Evolutionary conservation across 1,140 invertebrate genomes (phyloP).

Genomic region (Delia radicum): DNA sequence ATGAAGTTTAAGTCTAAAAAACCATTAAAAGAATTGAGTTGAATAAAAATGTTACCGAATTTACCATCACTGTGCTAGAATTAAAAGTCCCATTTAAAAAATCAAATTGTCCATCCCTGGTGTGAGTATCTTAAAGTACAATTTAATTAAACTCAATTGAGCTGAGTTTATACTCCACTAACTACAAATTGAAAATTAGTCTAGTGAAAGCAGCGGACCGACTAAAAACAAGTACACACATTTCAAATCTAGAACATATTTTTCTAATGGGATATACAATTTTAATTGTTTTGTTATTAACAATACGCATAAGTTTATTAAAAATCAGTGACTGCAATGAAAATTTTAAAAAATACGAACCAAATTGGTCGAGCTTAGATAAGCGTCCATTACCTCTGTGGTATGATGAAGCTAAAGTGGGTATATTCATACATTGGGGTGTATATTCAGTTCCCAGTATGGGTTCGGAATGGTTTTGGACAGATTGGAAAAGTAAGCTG

Average conservation of each 20-base stretch:
- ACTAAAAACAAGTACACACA: neutral
- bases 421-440: slow-evolving; percentile 93
- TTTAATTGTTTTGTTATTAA: neutral
- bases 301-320: neutral
- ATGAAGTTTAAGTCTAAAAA: too few relatives aligned
- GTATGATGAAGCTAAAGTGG: slow-evolving; percentile 89
- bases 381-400: slow-evolving; percentile 77
- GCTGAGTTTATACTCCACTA: neutral
- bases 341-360: slow-evolving; percentile 57
- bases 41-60: too few relatives aligned
- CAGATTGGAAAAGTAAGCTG: slow-evolving; percentile 67
- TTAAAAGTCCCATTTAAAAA: too few relatives aligned
- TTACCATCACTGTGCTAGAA: too few relatives aligned
- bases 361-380: slow-evolving; percentile 84
- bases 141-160: too few relatives aligned
- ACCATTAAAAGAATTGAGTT: too few relatives aligned
- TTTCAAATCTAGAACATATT: neutral
- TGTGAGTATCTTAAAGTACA: too few relatives aligned
- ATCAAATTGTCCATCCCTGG: too few relatives aligned
- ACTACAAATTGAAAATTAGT: neutral
- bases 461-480: slow-evolving; percentile 88
- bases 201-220: neutral
- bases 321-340: neutral
- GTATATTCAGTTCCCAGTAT: slow-evolving; percentile 87
- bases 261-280: neutral